Evolutionary conservation across 2,113 vertebrate genomes (phyloP), one percentile per base, ranked within the genome.

Genomic region (Peromyscus polionotus): DNA sequence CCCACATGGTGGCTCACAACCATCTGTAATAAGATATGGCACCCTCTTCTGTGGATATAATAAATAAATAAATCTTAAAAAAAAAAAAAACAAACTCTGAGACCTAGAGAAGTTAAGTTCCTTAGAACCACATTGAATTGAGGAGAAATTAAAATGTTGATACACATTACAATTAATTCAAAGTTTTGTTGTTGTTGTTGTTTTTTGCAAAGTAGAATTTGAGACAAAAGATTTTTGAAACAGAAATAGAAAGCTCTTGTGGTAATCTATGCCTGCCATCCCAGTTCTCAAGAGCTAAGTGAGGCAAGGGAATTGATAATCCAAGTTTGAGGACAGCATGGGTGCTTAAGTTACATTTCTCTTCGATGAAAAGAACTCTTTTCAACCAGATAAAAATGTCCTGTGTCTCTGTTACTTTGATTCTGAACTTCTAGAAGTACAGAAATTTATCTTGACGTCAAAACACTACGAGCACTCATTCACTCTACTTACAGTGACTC

Each of bases 361-460:
- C 28, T 92, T 73, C 80, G 79, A 51, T 39, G 51, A 93, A 90
- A 67, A 91, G 54, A 91, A 87, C 16, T 63, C 12, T 57, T 57
- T 95, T 95, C 4, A 17, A 87, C 24, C 42, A 83, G 79, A 92
- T 61, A 75, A 87, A 95, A 93, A 95, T 88, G 65, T 92, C 79
- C 33, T 90, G 88, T 45, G 70, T 97, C 36, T 85, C 5, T 73
- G n/a, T 85, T 85, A 91, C 95, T 94, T 86, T 96, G 91, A 90
- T 65, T 36, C 85, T 33, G 19, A 72, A 72, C 31, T 24, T 83
- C 57, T 8, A 45, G 83, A 90, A 94, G 73, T 61, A 42, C 54
- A 92, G 88, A 95, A 76, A 77, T 80, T 95, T 95, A 96, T 84
- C 54, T 93, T 92, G 36, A 90, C 80, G 61, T 77, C 70, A 91